These are phyloP conservation scores for Tragelaphus oryx DNA, from an alignment of 2,797 vertebrate species.

Conservation along the genomic window DNA sequence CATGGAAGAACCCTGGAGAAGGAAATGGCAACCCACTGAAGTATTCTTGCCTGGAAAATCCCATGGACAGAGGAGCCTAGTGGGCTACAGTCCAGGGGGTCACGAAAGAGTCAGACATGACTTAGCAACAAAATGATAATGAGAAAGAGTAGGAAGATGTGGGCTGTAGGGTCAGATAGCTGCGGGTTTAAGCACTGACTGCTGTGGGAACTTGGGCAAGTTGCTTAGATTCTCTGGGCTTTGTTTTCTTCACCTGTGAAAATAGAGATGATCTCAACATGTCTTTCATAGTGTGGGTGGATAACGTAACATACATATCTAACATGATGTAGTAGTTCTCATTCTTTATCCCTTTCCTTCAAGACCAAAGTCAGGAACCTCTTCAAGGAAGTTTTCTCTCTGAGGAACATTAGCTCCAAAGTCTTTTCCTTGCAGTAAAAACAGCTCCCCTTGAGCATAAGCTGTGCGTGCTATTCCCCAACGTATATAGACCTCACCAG, in stretches of 20 bases:
- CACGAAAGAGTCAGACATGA: background rate
- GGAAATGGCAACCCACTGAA: background rate
- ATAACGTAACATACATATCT: too few relatives aligned
- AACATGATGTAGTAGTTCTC: background rate
- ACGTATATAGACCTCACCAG: fast-evolving
- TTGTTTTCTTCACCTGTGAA: background rate
- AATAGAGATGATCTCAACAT: background rate
- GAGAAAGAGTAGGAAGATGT: background rate
- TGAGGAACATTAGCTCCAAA: background rate
- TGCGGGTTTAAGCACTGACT: background rate
- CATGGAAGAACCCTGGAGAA: background rate
- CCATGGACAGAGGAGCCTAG: background rate
- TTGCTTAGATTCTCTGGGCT: background rate
- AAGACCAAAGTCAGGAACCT: background rate
- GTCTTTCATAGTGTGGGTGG: background rate
- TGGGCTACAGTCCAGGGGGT: background rate
- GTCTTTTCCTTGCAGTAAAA: background rate
- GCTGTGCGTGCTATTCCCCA: background rate
- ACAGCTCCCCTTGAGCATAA: too few relatives aligned
- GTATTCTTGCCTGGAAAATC: background rate
- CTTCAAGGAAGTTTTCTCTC: background rate
- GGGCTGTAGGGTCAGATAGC: background rate
- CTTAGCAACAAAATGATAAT: background rate
- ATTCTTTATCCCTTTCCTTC: background rate
- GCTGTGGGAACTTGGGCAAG: background rate